phyloP scores from a whole-genome alignment of 1,140 invertebrate species.

The Drosophila virilis region DNA sequence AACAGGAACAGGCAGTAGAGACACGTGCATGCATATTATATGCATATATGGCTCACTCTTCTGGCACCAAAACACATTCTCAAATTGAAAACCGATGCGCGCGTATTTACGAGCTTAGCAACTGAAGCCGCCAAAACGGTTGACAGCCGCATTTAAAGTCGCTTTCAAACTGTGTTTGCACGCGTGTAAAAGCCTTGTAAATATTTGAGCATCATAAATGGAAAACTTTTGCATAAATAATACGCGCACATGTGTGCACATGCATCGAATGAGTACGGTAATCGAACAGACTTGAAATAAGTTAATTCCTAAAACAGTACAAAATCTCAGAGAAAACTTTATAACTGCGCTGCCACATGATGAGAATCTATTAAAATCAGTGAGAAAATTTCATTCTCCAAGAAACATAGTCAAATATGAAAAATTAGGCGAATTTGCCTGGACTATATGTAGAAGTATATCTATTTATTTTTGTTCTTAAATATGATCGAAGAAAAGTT shows the following conservation, averaged over 20 bases:
- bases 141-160: conserved; percentile 16
- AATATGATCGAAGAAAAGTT: no score
- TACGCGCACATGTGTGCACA: not conserved
- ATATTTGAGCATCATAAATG: conserved; percentile 35
- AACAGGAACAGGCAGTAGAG: conserved; percentile 11
- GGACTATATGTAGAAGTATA: no score
- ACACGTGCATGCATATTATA: conserved; percentile 14
- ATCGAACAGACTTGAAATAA: no score
- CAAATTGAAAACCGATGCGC: conserved; percentile 67
- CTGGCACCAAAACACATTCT: conserved; percentile 36
- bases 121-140: conserved; percentile 17
- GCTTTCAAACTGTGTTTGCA: conserved; percentile 39
- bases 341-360: no score
- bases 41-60: conserved; percentile 24
- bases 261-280: no score
- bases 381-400: no score
- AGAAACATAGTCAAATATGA: no score
- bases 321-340: no score
- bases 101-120: conserved; percentile 34
- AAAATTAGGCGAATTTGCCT: no score
- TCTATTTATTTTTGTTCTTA: no score
- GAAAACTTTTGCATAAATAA: conserved; percentile 15
- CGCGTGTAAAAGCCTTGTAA: conserved; percentile 4
- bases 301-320: no score
- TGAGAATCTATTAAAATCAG: no score